A percentile compares a stretch with the other conserved stretches of the same genome.
Conservation (phyloP, 2,888 invertebrate genomes). For the Pinctada fucata region DNA sequence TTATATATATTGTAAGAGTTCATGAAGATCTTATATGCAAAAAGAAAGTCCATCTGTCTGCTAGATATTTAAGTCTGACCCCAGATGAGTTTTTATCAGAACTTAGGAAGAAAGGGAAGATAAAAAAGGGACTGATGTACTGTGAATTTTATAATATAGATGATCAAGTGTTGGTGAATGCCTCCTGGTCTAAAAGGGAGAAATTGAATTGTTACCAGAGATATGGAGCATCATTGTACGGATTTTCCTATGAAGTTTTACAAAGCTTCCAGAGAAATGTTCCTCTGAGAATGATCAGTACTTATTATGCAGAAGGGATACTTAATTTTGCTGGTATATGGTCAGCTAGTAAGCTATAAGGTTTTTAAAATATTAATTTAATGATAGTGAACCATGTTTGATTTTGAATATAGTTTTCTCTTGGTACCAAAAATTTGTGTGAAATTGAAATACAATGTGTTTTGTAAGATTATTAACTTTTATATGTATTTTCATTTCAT, state of each 20-base stretch:
- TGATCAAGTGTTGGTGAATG: slow-evolving; percentile 61
- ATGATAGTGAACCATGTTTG: no score
- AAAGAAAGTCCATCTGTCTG: slow-evolving; percentile 1
- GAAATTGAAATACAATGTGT: no score
- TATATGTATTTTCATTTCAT: no score
- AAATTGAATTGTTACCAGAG: slow-evolving; percentile 60
- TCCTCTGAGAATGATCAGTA: slow-evolving; percentile 58
- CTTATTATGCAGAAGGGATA: slow-evolving; percentile 66
- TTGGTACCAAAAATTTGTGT: no score
- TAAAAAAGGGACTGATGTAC: slow-evolving; percentile 50
- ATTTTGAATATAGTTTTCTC: no score
- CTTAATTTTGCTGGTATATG: slow-evolving; percentile 69
- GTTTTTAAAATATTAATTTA: neutral
- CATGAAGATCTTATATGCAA: neutral
- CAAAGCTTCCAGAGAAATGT: slow-evolving; percentile 61
- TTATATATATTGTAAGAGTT: slow-evolving; percentile 25
- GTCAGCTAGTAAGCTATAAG: slow-evolving; percentile 31
- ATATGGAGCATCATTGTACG: slow-evolving; percentile 67
- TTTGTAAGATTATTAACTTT: no score
- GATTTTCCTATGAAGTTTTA: slow-evolving; percentile 66
- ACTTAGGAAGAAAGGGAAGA: slow-evolving; percentile 50
- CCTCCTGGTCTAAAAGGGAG: slow-evolving; percentile 57
- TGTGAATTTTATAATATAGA: slow-evolving; percentile 63
- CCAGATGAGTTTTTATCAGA: slow-evolving; percentile 62
- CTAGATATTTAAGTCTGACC: slow-evolving; percentile 54